These are phyloP conservation scores for Alces alces DNA, from an alignment of 2,113 vertebrate species.

Conservation along the genomic window DNA sequence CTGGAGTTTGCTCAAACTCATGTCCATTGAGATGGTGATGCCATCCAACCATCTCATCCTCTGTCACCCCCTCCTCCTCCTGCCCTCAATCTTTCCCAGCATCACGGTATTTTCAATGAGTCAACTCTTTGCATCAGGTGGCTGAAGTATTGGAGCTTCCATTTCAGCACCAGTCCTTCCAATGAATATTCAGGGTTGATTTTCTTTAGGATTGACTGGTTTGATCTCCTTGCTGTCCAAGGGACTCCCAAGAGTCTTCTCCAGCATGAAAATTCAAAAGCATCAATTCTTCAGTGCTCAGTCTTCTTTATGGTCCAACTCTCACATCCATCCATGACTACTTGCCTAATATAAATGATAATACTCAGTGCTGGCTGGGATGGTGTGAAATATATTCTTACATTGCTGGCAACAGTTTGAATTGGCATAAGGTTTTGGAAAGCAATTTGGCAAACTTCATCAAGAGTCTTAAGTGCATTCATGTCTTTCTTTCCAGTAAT, in stretches of 20 bases:
- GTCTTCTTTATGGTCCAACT: neutral
- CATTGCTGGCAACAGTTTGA: neutral
- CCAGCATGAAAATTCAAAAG: neutral
- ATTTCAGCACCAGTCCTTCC: neutral
- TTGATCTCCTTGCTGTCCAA: neutral
- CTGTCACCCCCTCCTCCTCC: neutral
- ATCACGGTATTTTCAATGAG: neutral
- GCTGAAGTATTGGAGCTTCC: neutral
- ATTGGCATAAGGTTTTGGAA: neutral
- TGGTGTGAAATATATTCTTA: neutral
- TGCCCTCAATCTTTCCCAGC: neutral
- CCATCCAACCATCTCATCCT: neutral
- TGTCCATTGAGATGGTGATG: neutral
- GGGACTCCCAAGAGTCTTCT: neutral
- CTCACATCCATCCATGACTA: neutral
- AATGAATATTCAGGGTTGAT: neutral
- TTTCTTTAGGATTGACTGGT: neutral
- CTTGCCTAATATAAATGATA: conserved; percentile 34
- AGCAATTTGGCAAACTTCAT: conserved; percentile 2
- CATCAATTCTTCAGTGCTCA: neutral
- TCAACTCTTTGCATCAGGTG: neutral
- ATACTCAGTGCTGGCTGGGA: neutral
- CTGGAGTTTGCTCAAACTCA: neutral
- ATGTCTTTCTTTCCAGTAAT: conserved; percentile 20
- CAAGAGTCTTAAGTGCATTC: neutral